Evolutionary conservation across 2,888 invertebrate species (phyloP).

Genomic region (Aplocera efformata): DNA sequence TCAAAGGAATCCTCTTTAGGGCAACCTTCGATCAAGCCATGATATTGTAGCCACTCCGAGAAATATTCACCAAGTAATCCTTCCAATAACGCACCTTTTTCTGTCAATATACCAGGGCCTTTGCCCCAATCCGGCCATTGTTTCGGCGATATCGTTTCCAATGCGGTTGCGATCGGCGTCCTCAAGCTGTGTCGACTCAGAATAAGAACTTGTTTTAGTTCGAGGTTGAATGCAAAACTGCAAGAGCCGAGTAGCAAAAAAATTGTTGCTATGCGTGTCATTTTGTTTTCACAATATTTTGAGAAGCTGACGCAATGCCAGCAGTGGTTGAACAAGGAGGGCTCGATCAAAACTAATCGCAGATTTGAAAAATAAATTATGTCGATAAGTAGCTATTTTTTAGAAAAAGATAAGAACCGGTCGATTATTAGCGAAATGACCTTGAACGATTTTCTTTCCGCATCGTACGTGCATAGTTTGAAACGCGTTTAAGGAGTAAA

Average conservation of each 20-base stretch:
- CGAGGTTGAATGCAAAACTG: slow-evolving; percentile 4
- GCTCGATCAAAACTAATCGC: too few relatives aligned
- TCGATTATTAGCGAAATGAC: too few relatives aligned
- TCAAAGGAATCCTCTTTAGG: slow-evolving; percentile 39
- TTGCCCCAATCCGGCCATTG: slow-evolving; percentile 49
- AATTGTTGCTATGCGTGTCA: too few relatives aligned
- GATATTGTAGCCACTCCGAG: slow-evolving; percentile 44
- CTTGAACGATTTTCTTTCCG: too few relatives aligned
- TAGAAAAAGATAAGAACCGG: too few relatives aligned
- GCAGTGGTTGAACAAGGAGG: too few relatives aligned
- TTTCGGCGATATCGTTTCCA: slow-evolving; percentile 42
- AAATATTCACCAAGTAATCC: slow-evolving; percentile 56
- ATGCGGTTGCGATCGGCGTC: slow-evolving; percentile 44
- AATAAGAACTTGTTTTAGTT: slow-evolving; percentile 47
- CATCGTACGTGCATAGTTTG: too few relatives aligned
- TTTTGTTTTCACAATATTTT: too few relatives aligned
- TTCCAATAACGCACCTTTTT: slow-evolving; percentile 57
- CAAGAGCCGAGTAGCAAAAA: slow-evolving; percentile 1
- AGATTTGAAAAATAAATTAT: too few relatives aligned
- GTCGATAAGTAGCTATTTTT: too few relatives aligned
- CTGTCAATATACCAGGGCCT: slow-evolving; percentile 46
- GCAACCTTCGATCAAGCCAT: slow-evolving; percentile 45
- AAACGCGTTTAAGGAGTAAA: too few relatives aligned
- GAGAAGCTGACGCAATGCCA: too few relatives aligned
- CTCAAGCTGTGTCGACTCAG: slow-evolving; percentile 61